These are phyloP conservation scores for Anolis carolinensis DNA, from an alignment of 2,113 vertebrate species.

Conservation along the genomic window DNA sequence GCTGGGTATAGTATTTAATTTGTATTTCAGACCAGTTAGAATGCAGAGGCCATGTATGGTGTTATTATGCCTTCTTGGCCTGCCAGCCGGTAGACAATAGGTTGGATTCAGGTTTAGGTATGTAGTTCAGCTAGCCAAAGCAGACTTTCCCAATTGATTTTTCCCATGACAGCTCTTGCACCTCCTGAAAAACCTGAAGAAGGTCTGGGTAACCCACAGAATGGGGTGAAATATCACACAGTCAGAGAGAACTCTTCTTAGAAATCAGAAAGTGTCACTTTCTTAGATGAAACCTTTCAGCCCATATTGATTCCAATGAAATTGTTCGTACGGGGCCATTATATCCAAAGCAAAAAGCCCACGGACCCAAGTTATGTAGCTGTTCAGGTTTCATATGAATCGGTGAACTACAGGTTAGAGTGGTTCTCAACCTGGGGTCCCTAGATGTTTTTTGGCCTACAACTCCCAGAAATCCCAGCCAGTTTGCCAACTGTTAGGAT, in stretches of 20 bases:
- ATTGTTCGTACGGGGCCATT: neutral
- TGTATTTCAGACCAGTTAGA: neutral
- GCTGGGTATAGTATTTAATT: neutral
- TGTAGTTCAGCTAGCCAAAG: neutral
- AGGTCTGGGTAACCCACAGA: neutral
- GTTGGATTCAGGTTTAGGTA: neutral
- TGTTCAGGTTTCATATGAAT: neutral
- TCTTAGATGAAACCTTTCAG: no score
- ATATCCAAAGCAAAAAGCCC: neutral
- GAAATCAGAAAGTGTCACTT: no score
- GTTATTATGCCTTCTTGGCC: neutral
- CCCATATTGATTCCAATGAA: no score
- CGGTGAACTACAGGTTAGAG: neutral
- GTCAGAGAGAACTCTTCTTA: no score
- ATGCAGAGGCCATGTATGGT: neutral
- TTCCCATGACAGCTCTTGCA: no score
- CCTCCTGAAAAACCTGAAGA: no score
- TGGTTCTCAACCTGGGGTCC: no score
- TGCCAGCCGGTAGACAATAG: neutral
- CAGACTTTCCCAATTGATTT: neutral
- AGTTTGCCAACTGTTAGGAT: no score
- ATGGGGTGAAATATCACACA: no score
- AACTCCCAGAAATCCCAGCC: no score
- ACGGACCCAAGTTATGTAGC: neutral
- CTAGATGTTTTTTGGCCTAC: no score